These are phyloP conservation scores for Spicauda simplicius DNA, from an alignment of 2,888 invertebrate species.

Conservation along the genomic window DNA sequence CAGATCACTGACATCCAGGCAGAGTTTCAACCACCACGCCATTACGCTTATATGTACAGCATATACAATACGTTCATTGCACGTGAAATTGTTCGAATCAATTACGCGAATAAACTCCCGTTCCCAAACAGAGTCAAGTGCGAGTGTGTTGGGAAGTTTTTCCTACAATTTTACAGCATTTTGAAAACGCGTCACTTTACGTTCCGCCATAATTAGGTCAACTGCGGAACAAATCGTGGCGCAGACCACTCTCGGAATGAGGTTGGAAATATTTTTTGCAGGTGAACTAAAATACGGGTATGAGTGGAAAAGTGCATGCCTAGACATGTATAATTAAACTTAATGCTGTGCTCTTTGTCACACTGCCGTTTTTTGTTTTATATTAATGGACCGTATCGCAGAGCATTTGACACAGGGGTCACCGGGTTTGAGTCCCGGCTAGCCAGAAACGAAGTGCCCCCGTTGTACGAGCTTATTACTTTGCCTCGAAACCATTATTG, in stretches of 20 bases:
- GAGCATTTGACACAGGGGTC: too few relatives aligned
- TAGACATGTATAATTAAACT: neutral
- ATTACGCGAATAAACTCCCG: neutral
- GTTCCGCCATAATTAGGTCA: conserved; percentile 45
- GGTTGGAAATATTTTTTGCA: conserved; percentile 39
- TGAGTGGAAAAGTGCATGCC: conserved; percentile 9
- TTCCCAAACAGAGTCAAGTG: conserved; percentile 22
- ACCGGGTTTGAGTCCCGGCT: too few relatives aligned
- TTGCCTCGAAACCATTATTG: too few relatives aligned
- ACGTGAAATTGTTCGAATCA: neutral
- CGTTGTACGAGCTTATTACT: too few relatives aligned
- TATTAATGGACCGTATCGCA: too few relatives aligned
- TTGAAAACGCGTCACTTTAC: conserved; percentile 34
- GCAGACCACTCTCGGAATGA: conserved; percentile 42
- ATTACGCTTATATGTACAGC: too few relatives aligned
- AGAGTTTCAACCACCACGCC: too few relatives aligned
- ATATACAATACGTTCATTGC: too few relatives aligned
- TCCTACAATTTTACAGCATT: conserved; percentile 34
- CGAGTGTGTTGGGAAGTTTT: conserved; percentile 24
- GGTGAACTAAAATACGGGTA: conserved; percentile 25
- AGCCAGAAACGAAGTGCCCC: too few relatives aligned
- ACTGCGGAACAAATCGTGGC: conserved; percentile 43
- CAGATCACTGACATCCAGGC: too few relatives aligned
- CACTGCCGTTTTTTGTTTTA: too few relatives aligned
- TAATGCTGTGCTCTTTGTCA: neutral